phyloP scores from a whole-genome alignment of 2,888 invertebrate genomes.

The Napeogenes sylphis region DNA sequence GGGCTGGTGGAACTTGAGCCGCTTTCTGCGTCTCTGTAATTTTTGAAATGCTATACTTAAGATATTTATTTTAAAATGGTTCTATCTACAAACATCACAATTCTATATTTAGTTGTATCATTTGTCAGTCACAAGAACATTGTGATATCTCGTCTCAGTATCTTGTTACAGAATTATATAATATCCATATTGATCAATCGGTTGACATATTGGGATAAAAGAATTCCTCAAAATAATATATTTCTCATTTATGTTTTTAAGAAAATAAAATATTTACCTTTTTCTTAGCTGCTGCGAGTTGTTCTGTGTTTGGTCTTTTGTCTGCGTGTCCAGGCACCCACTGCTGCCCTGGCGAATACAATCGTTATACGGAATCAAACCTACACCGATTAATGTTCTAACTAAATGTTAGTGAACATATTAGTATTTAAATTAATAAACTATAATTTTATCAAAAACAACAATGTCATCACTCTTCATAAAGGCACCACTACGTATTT shows the following conservation, averaged over 20 bases:
- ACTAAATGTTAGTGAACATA: background rate
- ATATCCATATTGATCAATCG: too few species aligned
- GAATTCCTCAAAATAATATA: too few species aligned
- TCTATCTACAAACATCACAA: too few species aligned
- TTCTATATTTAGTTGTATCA: too few species aligned
- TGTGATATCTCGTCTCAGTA: background rate
- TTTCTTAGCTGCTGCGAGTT: slow-evolving; percentile 80
- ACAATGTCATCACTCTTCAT: too few species aligned
- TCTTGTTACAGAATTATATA: background rate
- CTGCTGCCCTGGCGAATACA: slow-evolving; percentile 86
- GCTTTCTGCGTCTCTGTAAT: slow-evolving; percentile 83
- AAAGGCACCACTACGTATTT: too few species aligned
- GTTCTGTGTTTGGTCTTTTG: slow-evolving; percentile 74
- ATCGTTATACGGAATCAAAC: slow-evolving; percentile 73
- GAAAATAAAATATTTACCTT: slow-evolving; percentile 55
- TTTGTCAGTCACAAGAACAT: background rate
- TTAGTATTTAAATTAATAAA: too few species aligned
- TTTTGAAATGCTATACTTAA: too few species aligned
- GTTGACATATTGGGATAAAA: too few species aligned
- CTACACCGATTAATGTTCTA: slow-evolving; percentile 37
- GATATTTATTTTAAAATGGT: too few species aligned
- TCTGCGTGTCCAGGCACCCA: slow-evolving; percentile 81
- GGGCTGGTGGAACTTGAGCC: slow-evolving; percentile 90
- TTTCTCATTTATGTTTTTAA: background rate
- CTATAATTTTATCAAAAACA: too few species aligned